Evolutionary conservation across 2,888 invertebrate species (phyloP), one percentile per base, ranked within the genome.

Genomic region (Chromoteleia sp.): DNA sequence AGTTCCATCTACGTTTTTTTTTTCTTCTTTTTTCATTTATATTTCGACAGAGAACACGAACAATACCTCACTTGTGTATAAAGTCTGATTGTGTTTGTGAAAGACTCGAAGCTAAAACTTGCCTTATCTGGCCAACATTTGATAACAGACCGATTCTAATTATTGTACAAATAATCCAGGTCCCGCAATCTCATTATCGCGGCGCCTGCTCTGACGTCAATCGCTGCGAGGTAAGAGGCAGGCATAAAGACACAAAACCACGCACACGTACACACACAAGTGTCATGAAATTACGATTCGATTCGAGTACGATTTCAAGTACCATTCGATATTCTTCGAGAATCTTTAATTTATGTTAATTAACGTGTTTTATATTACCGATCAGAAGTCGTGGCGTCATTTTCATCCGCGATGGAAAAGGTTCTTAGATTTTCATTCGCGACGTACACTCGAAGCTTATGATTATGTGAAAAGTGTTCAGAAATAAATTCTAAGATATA

Each of bases 121-220:
- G 39, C 41, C 33, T 78, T 71, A 78, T 78, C 71, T 56, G 30
- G 41, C 63, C 50, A 71, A 65, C 65, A 54, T 71, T 71, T 78
- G 78, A 78, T 78, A 78, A 65, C 58, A 33, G 56, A 41, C 58
- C 50, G 50, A 65, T 70, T 78, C 65, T 71, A 78, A 71, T 71
- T 70, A 71, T 78, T 78, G 71, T 71, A 78, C 78, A 78, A 78
- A 71, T 78, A 78, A 78, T 78, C 71, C 78, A 78, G 65, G 65
- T 52, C 65, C 73, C 78, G 78, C 71, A 78, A 73, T 73, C 71
- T 71, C 52, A 71, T 78, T 78, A 78, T 78, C 78, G 58, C 65
- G 21, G 48, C 73, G 71, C 48, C 67, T 59, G 59, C 73, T 78
- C 78, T 78, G 78, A 78, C 71, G 78, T 78, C 78, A 78, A 73